Percentiles rank a stretch among this genome's conserved stretches.
Evolutionary conservation across 2,888 invertebrate species (phyloP).

Genomic region (Drosophila falleni): DNA sequence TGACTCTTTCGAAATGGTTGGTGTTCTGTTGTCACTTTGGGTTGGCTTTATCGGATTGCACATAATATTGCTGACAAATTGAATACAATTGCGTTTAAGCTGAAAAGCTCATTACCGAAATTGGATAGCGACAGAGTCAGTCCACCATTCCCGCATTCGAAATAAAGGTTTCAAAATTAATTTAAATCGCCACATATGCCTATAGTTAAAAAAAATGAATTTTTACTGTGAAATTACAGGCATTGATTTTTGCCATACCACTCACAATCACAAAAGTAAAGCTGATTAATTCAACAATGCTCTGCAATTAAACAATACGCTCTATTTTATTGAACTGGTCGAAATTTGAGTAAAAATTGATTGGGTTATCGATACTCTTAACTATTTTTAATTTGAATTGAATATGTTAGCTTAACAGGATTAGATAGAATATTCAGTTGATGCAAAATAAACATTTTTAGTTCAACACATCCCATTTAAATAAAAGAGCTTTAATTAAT

Average conservation of each 20-base stretch:
- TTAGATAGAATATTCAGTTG: too few relatives aligned
- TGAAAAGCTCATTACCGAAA: conserved; percentile 79
- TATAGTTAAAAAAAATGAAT: conserved; percentile 7
- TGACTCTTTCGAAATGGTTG: conserved; percentile 25
- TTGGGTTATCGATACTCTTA: too few relatives aligned
- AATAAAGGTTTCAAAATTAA: conserved; percentile 64
- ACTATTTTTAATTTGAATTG: too few relatives aligned
- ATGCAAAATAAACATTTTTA: too few relatives aligned
- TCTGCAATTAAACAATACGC: conserved; percentile 8
- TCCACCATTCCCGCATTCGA: conserved; percentile 24
- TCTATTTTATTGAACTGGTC: not conserved
- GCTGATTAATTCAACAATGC: conserved; percentile 4
- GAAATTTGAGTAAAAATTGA: not conserved
- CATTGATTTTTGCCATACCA: conserved; percentile 13
- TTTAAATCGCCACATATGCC: conserved; percentile 62
- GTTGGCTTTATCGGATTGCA: conserved; percentile 76
- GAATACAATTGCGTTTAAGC: conserved; percentile 79
- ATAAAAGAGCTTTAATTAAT: too few relatives aligned
- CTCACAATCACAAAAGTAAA: conserved; percentile 16
- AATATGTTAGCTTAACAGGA: too few relatives aligned
- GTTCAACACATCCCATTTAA: too few relatives aligned
- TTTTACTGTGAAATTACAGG: not conserved
- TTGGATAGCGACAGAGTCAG: conserved; percentile 61
- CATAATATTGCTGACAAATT: conserved; percentile 78
- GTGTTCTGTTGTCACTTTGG: conserved; percentile 59